A percentile compares a stretch with the other conserved stretches of the same genome.
phyloP scores from a whole-genome alignment of 1,140 invertebrate genomes.

The Odontomachus brunneus region DNA sequence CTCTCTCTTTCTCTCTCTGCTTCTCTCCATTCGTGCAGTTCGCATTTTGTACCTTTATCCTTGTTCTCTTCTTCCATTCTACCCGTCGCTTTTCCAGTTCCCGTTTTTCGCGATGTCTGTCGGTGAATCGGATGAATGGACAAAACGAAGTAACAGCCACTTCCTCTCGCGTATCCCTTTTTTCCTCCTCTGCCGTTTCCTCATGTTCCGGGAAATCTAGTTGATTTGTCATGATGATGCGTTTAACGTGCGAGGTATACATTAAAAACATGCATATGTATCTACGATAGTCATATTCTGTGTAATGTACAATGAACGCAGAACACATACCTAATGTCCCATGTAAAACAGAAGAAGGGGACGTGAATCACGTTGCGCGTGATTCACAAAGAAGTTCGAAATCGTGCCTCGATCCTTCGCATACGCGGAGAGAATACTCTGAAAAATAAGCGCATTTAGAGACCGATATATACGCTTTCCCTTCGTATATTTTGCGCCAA shows the following conservation, averaged over 20 bases:
- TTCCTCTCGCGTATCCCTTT: constrained; percentile 35
- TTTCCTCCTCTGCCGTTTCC: not conserved
- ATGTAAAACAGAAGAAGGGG: not conserved
- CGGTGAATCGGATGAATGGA: constrained; percentile 74
- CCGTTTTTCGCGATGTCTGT: constrained; percentile 39
- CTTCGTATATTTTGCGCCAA: not conserved
- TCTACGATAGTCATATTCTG: too few species aligned
- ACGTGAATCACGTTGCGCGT: not conserved
- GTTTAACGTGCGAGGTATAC: constrained; percentile 30
- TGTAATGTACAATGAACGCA: not conserved
- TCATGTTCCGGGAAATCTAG: constrained; percentile 16
- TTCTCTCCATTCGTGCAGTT: not conserved
- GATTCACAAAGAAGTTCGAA: not conserved
- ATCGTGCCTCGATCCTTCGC: not conserved
- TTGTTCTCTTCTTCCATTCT: constrained; percentile 19
- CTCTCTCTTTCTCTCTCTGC: constrained; percentile 18
- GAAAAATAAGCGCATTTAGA: constrained; percentile 19
- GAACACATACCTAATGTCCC: not conserved
- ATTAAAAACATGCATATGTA: not conserved
- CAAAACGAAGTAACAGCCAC: constrained; percentile 75
- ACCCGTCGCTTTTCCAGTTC: constrained; percentile 28
- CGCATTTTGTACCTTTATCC: constrained; percentile 4
- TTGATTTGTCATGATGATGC: constrained; percentile 65
- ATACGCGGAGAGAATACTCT: not conserved
- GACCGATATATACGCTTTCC: not conserved